Evolutionary conservation across 2,797 vertebrate species (phyloP), one percentile per base, ranked within the genome.

Genomic region (Psittacula derbiana): DNA sequence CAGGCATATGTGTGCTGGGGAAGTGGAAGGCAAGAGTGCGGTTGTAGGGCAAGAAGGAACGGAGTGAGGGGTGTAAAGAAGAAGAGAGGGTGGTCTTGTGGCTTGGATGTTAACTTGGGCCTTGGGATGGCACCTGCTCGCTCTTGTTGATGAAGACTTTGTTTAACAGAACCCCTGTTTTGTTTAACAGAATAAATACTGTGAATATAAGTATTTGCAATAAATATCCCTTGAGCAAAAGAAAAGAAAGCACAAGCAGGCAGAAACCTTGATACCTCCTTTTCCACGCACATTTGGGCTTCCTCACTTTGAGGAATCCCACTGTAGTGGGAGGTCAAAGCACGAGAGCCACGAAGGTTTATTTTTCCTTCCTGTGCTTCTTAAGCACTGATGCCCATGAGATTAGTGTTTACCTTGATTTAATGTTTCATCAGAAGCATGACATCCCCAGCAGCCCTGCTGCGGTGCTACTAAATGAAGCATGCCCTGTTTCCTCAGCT

Each of bases 381-480:
- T 82, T 79, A 94, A 87, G 92, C 79, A 88, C 80, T 27, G 52
- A 79, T 94, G 91, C 90, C 84, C 78, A 69, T 57, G 86, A 96
- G 87, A 97, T 97, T 93, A 95, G 93, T 95, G 95, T 97, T 97
- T 98, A 95, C 95, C 93, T 98, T 98, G 97, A 98, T 98, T 98
- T 98, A 98, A 97, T 94, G 92, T 97, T 96, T 97, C 97, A 96
- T 97, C 97, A 98, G 88, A 96, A 97, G 83, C 91, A 87, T 93
- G 95, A 94, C 94, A 97, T 82, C 93, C 88, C 88, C 30, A 12
- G 90, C 84, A 96, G 88, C 76, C 85, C 76, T 92, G 86, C 90
- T 95, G 93, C 5, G 1, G 72, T 66, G 78, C 94, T 92, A 96
- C 90, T 97, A 97, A 98, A 98, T 97, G 97, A 97, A 97, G 96